A percentile compares a stretch with the other conserved stretches of the same genome.
phyloP scores from a whole-genome alignment of 1,140 invertebrate species.

The Sitophilus oryzae region DNA sequence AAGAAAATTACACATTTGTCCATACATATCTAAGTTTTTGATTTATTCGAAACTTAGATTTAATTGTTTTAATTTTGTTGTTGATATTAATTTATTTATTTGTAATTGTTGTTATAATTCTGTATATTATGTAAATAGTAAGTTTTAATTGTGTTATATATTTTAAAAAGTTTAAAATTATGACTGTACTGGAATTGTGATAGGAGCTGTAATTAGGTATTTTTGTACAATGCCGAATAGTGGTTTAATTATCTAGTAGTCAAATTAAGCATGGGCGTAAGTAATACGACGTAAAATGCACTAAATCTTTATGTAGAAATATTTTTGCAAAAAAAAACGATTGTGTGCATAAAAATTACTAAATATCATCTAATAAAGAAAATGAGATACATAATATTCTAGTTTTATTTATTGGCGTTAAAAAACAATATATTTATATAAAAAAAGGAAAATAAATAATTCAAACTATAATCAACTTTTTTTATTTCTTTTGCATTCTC shows the following conservation, averaged over 20 bases:
- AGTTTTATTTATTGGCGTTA: too few relatives aligned
- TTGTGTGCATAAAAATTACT: too few relatives aligned
- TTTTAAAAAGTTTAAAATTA: constrained; percentile 30
- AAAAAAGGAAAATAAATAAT: too few relatives aligned
- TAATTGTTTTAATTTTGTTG: constrained; percentile 15
- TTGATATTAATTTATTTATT: constrained; percentile 32
- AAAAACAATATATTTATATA: too few relatives aligned
- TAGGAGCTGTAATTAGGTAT: constrained; percentile 43
- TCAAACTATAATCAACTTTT: not conserved
- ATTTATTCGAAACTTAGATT: too few relatives aligned
- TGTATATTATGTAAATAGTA: constrained; percentile 26
- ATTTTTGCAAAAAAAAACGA: too few relatives aligned
- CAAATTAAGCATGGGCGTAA: not conserved
- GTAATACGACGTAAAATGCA: too few relatives aligned
- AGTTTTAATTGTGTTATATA: constrained; percentile 32
- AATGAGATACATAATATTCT: too few relatives aligned
- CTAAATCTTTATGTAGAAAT: too few relatives aligned
- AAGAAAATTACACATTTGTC: too few relatives aligned
- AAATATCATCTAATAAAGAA: too few relatives aligned
- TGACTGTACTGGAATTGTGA: constrained; percentile 42
- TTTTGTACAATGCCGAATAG: constrained; percentile 39
- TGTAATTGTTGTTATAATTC: constrained; percentile 19
- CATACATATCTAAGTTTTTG: too few relatives aligned
- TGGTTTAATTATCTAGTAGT: not conserved
- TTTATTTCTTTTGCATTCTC: not conserved